Conservation (phyloP, 2,113 vertebrate genomes). For the Gallinago jamesoni region DNA sequence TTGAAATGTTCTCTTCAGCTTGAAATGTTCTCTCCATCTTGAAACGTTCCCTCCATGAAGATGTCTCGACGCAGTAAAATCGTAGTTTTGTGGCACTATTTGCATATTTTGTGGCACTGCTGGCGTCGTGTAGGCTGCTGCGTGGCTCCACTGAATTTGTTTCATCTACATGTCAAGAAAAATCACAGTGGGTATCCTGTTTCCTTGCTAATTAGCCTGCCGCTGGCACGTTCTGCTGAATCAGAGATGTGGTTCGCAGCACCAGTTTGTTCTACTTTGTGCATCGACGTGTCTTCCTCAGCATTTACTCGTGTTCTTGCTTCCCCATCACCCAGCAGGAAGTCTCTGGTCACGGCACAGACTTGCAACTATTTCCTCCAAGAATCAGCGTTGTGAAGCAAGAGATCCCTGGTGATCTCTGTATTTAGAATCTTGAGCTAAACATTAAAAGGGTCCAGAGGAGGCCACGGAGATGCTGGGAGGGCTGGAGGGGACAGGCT, state of each 20-base stretch:
- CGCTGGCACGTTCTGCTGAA: not conserved
- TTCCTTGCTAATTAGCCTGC: not conserved
- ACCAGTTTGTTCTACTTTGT: accelerated
- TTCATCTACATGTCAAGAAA: accelerated
- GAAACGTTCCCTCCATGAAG: not conserved
- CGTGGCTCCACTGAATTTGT: not conserved
- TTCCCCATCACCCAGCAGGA: not conserved
- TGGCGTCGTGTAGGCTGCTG: not conserved
- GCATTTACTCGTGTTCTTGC: not conserved
- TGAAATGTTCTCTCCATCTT: not conserved
- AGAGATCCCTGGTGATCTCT: not conserved
- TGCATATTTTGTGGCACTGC: not conserved
- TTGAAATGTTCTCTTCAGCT: not conserved
- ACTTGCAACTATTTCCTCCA: not conserved
- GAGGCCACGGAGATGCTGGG: no score
- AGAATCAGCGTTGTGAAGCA: not conserved
- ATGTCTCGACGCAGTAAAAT: not conserved
- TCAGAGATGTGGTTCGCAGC: not conserved
- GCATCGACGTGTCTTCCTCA: accelerated
- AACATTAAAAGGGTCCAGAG: not conserved
- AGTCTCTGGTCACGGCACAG: not conserved
- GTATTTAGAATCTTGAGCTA: not conserved
- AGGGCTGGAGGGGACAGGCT: no score
- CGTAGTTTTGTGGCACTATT: not conserved
- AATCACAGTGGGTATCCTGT: not conserved